Evolutionary conservation across 2,888 invertebrate species (phyloP).

Genomic region (Lasioglossum vierecki): DNA sequence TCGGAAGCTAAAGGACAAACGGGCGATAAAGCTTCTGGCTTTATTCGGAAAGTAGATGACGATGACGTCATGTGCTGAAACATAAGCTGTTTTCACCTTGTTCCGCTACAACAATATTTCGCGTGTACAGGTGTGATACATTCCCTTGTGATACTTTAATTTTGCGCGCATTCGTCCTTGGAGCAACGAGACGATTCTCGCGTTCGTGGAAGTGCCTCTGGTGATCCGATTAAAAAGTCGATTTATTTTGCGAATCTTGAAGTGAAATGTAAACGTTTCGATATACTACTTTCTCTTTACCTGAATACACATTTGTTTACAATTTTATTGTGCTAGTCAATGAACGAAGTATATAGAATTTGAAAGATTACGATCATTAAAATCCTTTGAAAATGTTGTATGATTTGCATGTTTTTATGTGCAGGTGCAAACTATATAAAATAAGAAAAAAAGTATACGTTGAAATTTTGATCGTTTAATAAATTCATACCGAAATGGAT

Average conservation of each 20-base stretch:
- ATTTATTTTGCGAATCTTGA: neutral
- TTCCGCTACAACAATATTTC: slow-evolving; percentile 56
- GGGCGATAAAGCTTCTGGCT: slow-evolving; percentile 55
- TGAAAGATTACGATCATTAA: neutral
- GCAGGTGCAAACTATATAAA: slow-evolving; percentile 48
- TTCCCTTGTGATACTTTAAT: slow-evolving; percentile 11
- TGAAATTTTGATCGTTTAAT: slow-evolving; percentile 32
- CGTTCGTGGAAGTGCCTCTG: too few species aligned
- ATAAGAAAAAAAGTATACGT: slow-evolving; percentile 28
- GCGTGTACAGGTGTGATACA: slow-evolving; percentile 59
- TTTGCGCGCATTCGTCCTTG: neutral
- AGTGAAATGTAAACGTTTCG: slow-evolving; percentile 30
- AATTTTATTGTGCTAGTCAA: slow-evolving; percentile 25
- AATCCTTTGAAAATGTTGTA: neutral
- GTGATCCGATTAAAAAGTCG: neutral
- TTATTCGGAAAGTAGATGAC: slow-evolving; percentile 68
- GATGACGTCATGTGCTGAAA: slow-evolving; percentile 77
- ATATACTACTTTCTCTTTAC: slow-evolving; percentile 30
- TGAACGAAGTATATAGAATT: neutral
- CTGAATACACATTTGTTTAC: neutral
- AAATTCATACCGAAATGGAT: slow-evolving; percentile 88
- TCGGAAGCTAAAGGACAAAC: slow-evolving; percentile 29
- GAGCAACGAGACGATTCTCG: neutral
- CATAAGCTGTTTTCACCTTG: slow-evolving; percentile 70
- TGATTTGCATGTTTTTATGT: neutral